Evolutionary conservation across 2,888 invertebrate genomes (phyloP), one percentile per base, ranked within the genome.

Genomic region (Norana najaformis): DNA sequence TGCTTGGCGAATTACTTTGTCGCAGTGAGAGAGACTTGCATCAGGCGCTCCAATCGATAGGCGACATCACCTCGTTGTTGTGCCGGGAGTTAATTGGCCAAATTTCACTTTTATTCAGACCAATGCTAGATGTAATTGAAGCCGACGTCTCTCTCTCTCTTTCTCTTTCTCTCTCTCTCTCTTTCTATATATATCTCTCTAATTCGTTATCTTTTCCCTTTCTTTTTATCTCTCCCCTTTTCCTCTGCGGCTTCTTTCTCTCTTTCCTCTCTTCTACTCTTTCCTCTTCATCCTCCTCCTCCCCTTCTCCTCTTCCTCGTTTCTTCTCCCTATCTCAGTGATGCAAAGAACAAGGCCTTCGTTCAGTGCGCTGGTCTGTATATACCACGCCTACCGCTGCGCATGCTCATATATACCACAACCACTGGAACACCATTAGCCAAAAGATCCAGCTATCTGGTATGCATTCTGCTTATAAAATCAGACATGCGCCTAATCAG

Each of bases 61-160:
- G 69, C 69, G 69, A 69, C 69, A 30, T 69, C 30, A 69, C 69
- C 69, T 8, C n/a, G 69, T 11, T n/a, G 69, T n/a, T 69, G n/a
- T 30, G n/a, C 69, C 30, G 30, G 30, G 69, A 69, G 30, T 37
- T 36, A 85, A 85, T 85, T 85, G 36, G 85, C 85, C 20, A 85
- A 85, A 85, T 85, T 85, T 85, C 85, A 18, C 35, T 34, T 11
- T 85, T 85, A 85, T 36, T 23, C 30, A 36, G 85, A 85, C 37
- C 85, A 85, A 85, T 85, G 85, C 34, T 37, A 35, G 20, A 37
- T 85, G 36, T 85, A 85, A 85, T 85, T 20, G 85, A 85, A 37
- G 85, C 37, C 6, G 85, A 85, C 85, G 34, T 18, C 69, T 69
- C 0, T 69, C 69, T 69, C 69, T n/a, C 69, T 69, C n/a, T 1